phyloP scores from a whole-genome alignment of 2,797 vertebrate genomes.

The Sandelia bainsii region DNA sequence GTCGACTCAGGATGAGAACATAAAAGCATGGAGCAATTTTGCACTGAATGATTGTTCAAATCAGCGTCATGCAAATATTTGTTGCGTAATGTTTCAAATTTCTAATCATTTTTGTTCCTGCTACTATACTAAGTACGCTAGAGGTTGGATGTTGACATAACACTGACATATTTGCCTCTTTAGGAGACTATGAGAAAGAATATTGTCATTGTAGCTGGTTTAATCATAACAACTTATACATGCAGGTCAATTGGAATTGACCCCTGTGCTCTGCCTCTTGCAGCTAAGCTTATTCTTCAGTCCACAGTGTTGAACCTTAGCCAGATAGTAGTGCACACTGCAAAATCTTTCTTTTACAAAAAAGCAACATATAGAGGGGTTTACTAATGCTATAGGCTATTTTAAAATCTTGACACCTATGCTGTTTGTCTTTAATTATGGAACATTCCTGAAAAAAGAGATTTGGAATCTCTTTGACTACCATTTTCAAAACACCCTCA shows the following conservation, averaged over 20 bases:
- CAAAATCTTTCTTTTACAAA: not conserved
- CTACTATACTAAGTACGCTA: not conserved
- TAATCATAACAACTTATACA: not conserved
- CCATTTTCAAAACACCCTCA: too few relatives aligned
- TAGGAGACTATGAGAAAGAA: not conserved
- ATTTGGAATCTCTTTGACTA: too few relatives aligned
- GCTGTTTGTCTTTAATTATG: too few relatives aligned
- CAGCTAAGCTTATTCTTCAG: too few relatives aligned
- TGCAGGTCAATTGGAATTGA: not conserved
- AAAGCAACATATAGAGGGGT: not conserved
- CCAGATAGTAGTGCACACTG: not conserved
- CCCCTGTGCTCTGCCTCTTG: not conserved
- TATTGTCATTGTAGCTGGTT: not conserved
- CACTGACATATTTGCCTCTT: conserved; percentile 7
- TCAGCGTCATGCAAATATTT: not conserved
- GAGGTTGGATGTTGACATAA: not conserved
- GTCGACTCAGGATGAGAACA: not conserved
- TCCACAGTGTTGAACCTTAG: too few relatives aligned
- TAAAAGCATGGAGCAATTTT: not conserved
- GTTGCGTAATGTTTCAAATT: not conserved
- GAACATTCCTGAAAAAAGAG: too few relatives aligned
- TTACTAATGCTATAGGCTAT: too few relatives aligned
- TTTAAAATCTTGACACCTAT: too few relatives aligned
- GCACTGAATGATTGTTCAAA: not conserved
- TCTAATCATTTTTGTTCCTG: not conserved